These are phyloP conservation scores for Gisinianus flammeolus DNA, from an alignment of 2,888 invertebrate species.

Conservation along the genomic window DNA sequence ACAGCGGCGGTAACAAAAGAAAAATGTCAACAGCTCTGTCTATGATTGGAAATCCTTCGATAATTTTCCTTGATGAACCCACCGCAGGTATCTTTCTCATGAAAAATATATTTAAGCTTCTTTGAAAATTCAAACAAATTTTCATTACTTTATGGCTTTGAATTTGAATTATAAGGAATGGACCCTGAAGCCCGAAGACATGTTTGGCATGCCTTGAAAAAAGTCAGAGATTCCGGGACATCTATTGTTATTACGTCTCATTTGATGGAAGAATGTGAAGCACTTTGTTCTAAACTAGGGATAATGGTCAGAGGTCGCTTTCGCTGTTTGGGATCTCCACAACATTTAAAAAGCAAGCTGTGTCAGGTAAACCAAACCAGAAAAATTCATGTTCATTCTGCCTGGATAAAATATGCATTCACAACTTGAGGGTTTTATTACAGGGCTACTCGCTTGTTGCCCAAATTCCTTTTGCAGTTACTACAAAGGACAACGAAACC, in stretches of 20 bases:
- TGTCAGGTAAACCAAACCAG: no score
- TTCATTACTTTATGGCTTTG: not conserved
- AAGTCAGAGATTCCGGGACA: constrained; percentile 72
- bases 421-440: no score
- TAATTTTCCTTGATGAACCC: constrained; percentile 72
- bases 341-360: constrained; percentile 78
- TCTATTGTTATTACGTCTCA: constrained; percentile 83
- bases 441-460: constrained; percentile 69
- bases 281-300: constrained; percentile 75
- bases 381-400: no score
- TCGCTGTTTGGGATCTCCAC: constrained; percentile 75
- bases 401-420: no score
- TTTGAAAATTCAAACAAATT: not conserved
- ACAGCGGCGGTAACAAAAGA: constrained; percentile 75
- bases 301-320: constrained; percentile 83
- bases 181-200: constrained; percentile 80
- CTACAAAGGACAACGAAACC: no score
- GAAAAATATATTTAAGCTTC: not conserved
- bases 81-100: constrained; percentile 65
- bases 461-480: constrained; percentile 62
- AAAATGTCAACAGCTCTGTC: constrained; percentile 76
- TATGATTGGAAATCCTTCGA: constrained; percentile 71
- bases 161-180: constrained; percentile 68
- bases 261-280: no score
- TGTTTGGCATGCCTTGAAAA: constrained; percentile 77